A percentile compares a stretch with the other conserved stretches of the same genome.
These are phyloP conservation scores for Papilio demoleus DNA, from an alignment of 2,888 invertebrate genomes.

Conservation along the genomic window DNA sequence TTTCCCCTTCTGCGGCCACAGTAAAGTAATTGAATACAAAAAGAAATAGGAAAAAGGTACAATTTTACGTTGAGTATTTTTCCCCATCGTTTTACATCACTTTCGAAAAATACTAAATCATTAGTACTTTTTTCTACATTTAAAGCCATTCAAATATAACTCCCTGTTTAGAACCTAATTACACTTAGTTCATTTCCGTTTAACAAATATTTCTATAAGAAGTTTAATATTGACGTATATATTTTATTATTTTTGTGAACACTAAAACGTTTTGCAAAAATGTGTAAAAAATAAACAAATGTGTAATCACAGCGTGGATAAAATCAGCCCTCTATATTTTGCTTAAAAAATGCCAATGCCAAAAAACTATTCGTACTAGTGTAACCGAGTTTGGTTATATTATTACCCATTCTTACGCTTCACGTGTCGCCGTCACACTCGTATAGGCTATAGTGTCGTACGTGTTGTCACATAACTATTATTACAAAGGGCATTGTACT, in stretches of 20 bases:
- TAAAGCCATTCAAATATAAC: too few relatives aligned
- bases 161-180: too few relatives aligned
- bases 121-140: too few relatives aligned
- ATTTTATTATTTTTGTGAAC: too few relatives aligned
- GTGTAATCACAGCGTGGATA: too few relatives aligned
- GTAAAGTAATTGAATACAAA: not conserved
- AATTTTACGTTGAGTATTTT: not conserved
- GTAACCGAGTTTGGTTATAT: constrained; percentile 32
- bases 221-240: too few relatives aligned
- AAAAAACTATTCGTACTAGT: constrained; percentile 10
- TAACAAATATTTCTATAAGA: too few relatives aligned
- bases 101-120: too few relatives aligned
- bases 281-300: not conserved
- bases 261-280: too few relatives aligned
- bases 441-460: constrained; percentile 9
- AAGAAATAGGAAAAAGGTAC: not conserved
- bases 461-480: constrained; percentile 17
- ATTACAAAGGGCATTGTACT: constrained; percentile 7
- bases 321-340: constrained; percentile 3
- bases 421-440: not conserved
- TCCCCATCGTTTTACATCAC: too few relatives aligned
- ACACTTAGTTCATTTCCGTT: too few relatives aligned
- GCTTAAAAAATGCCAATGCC: constrained; percentile 13
- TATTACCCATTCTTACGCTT: constrained; percentile 32
- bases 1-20: not conserved